Evolutionary conservation across 2,113 vertebrate genomes (phyloP), one percentile per base, ranked within the genome.

Genomic region (Osmerus eperlanus): DNA sequence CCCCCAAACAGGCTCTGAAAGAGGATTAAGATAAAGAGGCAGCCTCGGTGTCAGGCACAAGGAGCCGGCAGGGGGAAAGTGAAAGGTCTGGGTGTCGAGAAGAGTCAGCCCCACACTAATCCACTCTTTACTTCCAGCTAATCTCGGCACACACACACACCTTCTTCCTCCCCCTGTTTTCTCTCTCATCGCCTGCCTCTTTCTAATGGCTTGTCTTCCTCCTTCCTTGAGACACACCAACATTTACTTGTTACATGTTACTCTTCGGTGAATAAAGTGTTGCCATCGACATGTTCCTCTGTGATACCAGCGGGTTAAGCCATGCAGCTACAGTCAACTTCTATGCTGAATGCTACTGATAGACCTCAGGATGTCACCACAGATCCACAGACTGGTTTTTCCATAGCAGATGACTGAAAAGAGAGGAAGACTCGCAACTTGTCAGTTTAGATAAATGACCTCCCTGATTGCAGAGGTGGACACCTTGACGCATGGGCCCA

Each of bases 401-500:
- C 85, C 85, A 88, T 88, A 82, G 85, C 79, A 85, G 75, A 78
- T 74, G 53, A 80, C 86, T 91, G 89, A 91, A 83, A 86, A 84
- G 81, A 75, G 78, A 90, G 89, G 89, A 89, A 89, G 88, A 80
- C 85, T 82, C 79, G 81, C 82, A 56, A 82, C 82, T 86, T 86
- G 87, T 88, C 85, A 77, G 78, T 85, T 81, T 79, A 90, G 89
- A 91, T 84, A 90, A 89, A 91, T 90, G 87, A 84, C 86, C 86
- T 90, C 74, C 54, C 58, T 83, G 85, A 91, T 88, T 89, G 83
- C 84, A 82, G 84, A 89, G 90, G 89, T 86, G 88, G 86, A 84
- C 83, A 87, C 78, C 81, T 83, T 89, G 89, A 88, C 88, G 85
- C 86, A 90, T 90, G 85, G 81, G 67, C 78, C 82, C 80, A 84